Evolutionary conservation across 2,113 vertebrate genomes (phyloP).

Genomic region (Thalassarche chlororhynchos): DNA sequence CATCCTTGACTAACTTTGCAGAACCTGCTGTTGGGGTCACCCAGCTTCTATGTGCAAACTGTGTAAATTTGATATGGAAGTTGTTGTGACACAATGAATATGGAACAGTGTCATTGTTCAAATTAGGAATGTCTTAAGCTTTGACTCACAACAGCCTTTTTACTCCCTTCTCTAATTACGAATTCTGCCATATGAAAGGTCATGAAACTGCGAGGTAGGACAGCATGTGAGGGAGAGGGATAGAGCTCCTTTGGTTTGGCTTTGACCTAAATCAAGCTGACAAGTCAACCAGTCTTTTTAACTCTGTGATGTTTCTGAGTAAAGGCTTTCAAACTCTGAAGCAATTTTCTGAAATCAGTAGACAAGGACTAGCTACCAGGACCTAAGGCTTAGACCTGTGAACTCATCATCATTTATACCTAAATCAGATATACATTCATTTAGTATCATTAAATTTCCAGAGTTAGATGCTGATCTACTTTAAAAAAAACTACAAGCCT

Average conservation of each 20-base stretch:
- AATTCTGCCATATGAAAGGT: constrained; percentile 28
- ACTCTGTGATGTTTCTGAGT: neutral
- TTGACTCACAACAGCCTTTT: constrained; percentile 22
- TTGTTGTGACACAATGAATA: constrained; percentile 24
- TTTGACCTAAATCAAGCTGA: constrained; percentile 42
- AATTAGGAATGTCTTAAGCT: neutral
- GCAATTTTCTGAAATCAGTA: neutral
- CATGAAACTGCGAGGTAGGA: neutral
- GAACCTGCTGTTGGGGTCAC: neutral
- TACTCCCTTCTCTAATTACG: constrained; percentile 30
- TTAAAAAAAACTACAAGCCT: neutral
- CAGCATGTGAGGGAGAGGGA: neutral
- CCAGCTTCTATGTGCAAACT: neutral
- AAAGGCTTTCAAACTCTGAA: neutral
- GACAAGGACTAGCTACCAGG: neutral
- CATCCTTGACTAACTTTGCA: neutral
- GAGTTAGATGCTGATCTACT: neutral
- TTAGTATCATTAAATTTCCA: neutral
- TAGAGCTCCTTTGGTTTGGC: neutral
- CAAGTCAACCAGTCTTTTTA: constrained; percentile 6
- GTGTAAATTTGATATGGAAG: neutral
- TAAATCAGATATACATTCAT: neutral
- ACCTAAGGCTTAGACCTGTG: neutral
- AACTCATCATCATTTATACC: neutral
- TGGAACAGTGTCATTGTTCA: constrained; percentile 8